phyloP scores from a whole-genome alignment of 2,113 vertebrate species.

The Odobenus rosmarus region DNA sequence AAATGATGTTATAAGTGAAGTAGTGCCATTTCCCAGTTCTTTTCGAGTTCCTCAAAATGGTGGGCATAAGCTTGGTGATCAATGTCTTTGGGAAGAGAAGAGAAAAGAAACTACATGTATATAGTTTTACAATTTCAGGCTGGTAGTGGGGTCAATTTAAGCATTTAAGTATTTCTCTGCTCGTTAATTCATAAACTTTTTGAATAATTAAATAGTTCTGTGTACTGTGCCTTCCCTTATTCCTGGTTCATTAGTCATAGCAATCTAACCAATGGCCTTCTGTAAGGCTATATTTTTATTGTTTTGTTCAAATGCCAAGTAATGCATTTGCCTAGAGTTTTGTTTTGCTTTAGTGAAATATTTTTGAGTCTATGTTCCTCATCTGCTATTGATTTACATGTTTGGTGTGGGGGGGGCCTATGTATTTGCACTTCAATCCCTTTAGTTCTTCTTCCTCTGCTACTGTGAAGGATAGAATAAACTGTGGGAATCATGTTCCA shows the following conservation, averaged over 20 bases:
- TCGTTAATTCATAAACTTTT: neutral
- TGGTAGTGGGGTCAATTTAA: neutral
- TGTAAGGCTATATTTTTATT: neutral
- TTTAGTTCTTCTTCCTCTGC: neutral
- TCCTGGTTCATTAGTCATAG: neutral
- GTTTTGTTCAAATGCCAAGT: neutral
- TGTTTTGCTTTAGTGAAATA: neutral
- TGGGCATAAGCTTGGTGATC: neutral
- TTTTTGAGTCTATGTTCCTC: neutral
- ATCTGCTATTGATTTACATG: neutral
- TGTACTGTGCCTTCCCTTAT: neutral
- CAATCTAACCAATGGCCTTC: neutral
- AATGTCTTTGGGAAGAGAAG: neutral
- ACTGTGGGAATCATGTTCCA: neutral
- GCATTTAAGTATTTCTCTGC: neutral
- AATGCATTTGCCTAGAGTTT: neutral
- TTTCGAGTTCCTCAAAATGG: neutral
- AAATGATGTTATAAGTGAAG: neutral
- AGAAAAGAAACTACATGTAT: neutral
- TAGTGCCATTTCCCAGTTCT: neutral
- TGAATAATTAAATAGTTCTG: neutral
- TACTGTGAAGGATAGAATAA: neutral
- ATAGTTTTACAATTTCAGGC: neutral
- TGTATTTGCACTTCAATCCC: neutral
- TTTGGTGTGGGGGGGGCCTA: fast-evolving